Evolutionary conservation across 1,140 invertebrate genomes (phyloP), one percentile per base, ranked within the genome.

Genomic region (Brachionus rubens): DNA sequence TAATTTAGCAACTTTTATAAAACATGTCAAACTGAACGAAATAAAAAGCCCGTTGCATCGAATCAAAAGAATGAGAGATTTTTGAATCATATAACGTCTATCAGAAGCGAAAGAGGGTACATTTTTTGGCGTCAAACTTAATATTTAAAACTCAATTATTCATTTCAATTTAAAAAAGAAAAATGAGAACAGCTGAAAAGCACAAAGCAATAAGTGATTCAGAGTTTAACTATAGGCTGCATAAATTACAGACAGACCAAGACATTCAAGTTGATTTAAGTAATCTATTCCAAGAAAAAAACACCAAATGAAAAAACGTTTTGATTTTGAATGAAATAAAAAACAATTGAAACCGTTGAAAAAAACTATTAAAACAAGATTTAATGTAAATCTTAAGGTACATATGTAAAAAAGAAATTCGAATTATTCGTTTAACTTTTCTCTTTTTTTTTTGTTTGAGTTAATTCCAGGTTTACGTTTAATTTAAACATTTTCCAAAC

Each of bases 231-330:
- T 28, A 33, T n/a, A 59, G 54, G 36, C n/a, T 59, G 2, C n/a
- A 36, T 10, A 33, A 33, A 36, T 33, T 59, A 7, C 54, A 59
- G 36, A 59, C 54, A 4, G 54, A 59, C 19, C 54, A 59, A 16
- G 54, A 36, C 30, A 59, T 59, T 30, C 54, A 59, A 59, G 36
- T 59, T 36, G 54, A 59, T 36, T 16, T 59, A 9, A 59, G 54
- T 10, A 9, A 59, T 2, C 36, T 59, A 36, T 36, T 36, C 9
- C 3, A 36, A 36, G 33, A 36, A 36, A n/a, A n/a, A n/a, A n/a
- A n/a, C n/a, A n/a, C n/a, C n/a, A n/a, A n/a, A n/a, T 36, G 4
- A 36, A 36, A 36, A 5, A 5, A 36, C 3, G 33, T 9, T 36
- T 36, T 36, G 33, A 36, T 3, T 5, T 36, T 36, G 33, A 36